Evolutionary conservation across 2,113 vertebrate species (phyloP).

Genomic region (Corvus hawaiiensis): DNA sequence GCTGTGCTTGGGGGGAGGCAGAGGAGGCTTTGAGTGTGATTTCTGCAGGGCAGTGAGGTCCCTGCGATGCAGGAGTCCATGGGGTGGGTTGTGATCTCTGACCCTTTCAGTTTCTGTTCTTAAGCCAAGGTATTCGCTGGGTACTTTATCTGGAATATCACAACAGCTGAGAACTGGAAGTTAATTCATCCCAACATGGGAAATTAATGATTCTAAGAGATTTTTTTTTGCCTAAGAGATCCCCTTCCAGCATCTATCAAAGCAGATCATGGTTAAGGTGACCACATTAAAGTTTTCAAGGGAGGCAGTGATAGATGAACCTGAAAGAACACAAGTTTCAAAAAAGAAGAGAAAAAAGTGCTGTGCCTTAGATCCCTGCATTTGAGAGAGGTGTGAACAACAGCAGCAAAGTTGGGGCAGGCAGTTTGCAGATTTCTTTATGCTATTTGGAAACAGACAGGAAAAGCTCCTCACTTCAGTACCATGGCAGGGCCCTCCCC

Average conservation of each 20-base stretch:
- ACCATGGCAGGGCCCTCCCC: not conserved
- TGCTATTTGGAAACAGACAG: not conserved
- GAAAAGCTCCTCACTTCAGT: not conserved
- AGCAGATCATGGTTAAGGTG: not conserved
- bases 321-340: not conserved
- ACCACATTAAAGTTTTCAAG: not conserved
- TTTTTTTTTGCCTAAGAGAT: not conserved
- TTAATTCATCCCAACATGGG: not conserved
- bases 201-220: not conserved
- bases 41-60: not conserved
- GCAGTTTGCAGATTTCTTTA: not conserved
- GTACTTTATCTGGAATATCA: not conserved
- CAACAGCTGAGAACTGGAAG: not conserved
- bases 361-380: not conserved
- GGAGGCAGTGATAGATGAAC: not conserved
- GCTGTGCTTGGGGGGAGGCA: not conserved
- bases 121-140: not conserved
- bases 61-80: accelerated
- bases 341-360: not conserved
- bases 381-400: not conserved
- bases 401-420: not conserved
- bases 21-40: not conserved
- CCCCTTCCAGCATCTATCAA: not conserved
- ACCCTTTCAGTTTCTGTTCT: not conserved
- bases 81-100: not conserved